A percentile compares a stretch with the other conserved stretches of the same genome.
phyloP scores from a whole-genome alignment of 1,140 invertebrate species.

The Halictus rubicundus region DNA sequence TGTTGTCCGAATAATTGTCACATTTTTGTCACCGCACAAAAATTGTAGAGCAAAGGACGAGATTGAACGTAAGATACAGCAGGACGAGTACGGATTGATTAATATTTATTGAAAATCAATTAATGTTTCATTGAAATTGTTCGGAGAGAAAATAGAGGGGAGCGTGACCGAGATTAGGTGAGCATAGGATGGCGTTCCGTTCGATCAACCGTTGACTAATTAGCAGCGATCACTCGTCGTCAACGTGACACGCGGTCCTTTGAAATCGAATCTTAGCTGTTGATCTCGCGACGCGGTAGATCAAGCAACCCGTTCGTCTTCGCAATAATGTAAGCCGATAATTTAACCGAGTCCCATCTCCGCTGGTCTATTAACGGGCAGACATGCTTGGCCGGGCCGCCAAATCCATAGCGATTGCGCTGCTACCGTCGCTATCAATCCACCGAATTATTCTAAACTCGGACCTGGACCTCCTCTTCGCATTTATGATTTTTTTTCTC shows the following conservation, averaged over 20 bases:
- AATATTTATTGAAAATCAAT: too few species aligned
- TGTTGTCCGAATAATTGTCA: too few species aligned
- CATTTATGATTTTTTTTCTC: too few species aligned
- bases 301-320: not conserved
- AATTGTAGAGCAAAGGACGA: too few species aligned
- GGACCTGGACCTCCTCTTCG: too few species aligned
- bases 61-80: too few species aligned
- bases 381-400: constrained; percentile 27
- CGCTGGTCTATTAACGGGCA: constrained; percentile 55
- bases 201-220: not conserved
- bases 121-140: too few species aligned
- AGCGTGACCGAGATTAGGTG: too few species aligned
- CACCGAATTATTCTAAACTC: not conserved
- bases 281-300: constrained; percentile 30
- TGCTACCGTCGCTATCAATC: constrained; percentile 37
- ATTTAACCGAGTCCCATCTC: constrained; percentile 51
- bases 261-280: constrained; percentile 49
- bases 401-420: constrained; percentile 27
- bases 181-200: too few species aligned
- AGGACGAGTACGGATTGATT: too few species aligned
- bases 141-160: too few species aligned
- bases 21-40: too few species aligned
- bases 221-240: not conserved
- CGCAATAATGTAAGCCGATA: constrained; percentile 48
- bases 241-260: constrained; percentile 2